Conservation (phyloP, 2,888 invertebrate genomes). For the Druceiella hillmani region DNA sequence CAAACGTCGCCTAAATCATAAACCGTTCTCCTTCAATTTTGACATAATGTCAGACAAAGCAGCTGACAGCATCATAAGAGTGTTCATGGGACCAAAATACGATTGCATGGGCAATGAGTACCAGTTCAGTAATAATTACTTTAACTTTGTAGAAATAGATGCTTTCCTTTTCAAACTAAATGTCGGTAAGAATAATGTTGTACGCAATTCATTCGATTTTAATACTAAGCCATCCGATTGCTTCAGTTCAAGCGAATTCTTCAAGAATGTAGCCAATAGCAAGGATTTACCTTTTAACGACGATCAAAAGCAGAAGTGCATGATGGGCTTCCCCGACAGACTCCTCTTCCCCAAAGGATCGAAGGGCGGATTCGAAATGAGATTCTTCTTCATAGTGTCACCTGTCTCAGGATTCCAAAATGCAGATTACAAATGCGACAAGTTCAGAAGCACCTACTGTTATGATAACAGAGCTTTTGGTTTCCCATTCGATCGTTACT, state of each 20-base stretch:
- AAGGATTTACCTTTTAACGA: constrained; percentile 49
- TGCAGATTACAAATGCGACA: constrained; percentile 45
- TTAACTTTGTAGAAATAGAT: constrained; percentile 45
- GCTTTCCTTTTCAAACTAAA: constrained; percentile 56
- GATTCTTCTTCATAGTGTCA: constrained; percentile 57
- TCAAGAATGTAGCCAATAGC: constrained; percentile 32
- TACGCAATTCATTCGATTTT: constrained; percentile 63
- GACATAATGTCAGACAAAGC: no score
- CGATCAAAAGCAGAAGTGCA: constrained; percentile 50
- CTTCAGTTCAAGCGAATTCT: constrained; percentile 34
- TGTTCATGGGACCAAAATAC: no score
- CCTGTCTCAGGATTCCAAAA: constrained; percentile 45
- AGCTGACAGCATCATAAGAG: no score
- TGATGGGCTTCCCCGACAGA: constrained; percentile 60
- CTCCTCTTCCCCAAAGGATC: constrained; percentile 67
- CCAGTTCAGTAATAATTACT: constrained; percentile 41
- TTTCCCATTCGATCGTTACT: constrained; percentile 70
- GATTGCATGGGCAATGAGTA: constrained; percentile 57
- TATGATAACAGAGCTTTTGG: constrained; percentile 62
- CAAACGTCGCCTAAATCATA: no score
- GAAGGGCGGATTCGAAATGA: constrained; percentile 56
- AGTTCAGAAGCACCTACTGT: constrained; percentile 49
- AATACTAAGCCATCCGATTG: constrained; percentile 58
- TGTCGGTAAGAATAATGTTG: constrained; percentile 62
- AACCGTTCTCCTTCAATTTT: no score